Percentiles rank a stretch among this genome's conserved stretches.
Evolutionary conservation across 1,140 invertebrate species (phyloP).

Genomic region (Penaeus chinensis): DNA sequence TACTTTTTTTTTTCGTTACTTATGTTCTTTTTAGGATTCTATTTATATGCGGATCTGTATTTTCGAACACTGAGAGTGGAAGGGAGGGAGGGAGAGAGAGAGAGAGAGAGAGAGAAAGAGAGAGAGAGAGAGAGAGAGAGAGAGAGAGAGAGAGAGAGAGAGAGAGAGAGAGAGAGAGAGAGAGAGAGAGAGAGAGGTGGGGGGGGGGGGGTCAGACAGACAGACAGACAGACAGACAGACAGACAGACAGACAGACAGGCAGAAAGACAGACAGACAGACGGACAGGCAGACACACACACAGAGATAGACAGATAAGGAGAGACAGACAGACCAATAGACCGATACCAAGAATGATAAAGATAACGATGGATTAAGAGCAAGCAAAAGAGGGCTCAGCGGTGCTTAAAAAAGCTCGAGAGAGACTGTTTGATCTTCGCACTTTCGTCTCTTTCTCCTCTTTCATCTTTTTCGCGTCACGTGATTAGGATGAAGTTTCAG

Average conservation of each 20-base stretch:
- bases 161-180: too few species aligned
- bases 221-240: too few species aligned
- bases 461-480: too few species aligned
- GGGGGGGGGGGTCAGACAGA: neutral
- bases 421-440: neutral
- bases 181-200: neutral
- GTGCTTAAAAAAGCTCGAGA: too few species aligned
- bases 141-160: slow-evolving; percentile 13
- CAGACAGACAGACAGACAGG: slow-evolving; percentile 20
- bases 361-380: neutral
- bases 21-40: neutral
- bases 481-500: too few species aligned
- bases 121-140: slow-evolving; percentile 45
- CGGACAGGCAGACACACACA: neutral
- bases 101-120: slow-evolving; percentile 37
- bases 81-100: slow-evolving; percentile 32
- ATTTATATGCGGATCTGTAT: too few species aligned
- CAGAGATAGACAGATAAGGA: slow-evolving; percentile 2
- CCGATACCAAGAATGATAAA: neutral
- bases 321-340: neutral
- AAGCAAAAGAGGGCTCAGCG: neutral
- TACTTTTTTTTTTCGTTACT: neutral
- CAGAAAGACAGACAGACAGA: neutral
- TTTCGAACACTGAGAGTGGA: neutral
- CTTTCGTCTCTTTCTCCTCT: too few species aligned